These are phyloP conservation scores for Pangasius larnaudii DNA, from an alignment of 2,797 vertebrate species.

Conservation along the genomic window DNA sequence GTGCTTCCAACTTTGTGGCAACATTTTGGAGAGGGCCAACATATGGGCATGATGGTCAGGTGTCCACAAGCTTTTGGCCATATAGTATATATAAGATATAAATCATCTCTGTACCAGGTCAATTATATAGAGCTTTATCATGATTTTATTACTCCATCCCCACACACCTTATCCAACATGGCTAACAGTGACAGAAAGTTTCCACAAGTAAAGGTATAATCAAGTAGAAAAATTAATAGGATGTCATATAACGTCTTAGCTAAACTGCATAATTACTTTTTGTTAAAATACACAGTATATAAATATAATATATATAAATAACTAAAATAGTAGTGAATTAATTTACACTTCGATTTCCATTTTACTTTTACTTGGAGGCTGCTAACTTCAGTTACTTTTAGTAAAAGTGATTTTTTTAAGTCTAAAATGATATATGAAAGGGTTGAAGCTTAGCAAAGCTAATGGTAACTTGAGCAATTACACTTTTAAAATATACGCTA, in stretches of 20 bases:
- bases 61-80: not conserved
- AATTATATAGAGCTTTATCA: not conserved
- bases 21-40: not conserved
- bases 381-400: not conserved
- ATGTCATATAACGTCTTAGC: not conserved
- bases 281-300: not conserved
- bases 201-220: not conserved
- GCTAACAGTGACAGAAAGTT: not conserved
- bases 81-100: not conserved
- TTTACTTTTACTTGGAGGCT: not conserved
- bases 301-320: not conserved
- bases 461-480: not conserved
- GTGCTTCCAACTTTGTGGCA: too few relatives aligned
- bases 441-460: not conserved
- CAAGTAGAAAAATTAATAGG: not conserved
- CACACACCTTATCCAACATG: not conserved
- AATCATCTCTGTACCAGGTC: not conserved
- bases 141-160: not conserved
- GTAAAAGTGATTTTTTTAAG: not conserved
- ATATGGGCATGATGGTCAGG: not conserved
- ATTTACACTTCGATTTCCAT: not conserved
- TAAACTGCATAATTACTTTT: not conserved
- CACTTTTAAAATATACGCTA: not conserved
- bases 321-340: not conserved
- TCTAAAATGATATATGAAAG: not conserved